Percentiles rank a stretch among this genome's conserved stretches.
These are phyloP conservation scores for Ctenopoma multispine DNA, from an alignment of 2,797 vertebrate species.

Conservation along the genomic window DNA sequence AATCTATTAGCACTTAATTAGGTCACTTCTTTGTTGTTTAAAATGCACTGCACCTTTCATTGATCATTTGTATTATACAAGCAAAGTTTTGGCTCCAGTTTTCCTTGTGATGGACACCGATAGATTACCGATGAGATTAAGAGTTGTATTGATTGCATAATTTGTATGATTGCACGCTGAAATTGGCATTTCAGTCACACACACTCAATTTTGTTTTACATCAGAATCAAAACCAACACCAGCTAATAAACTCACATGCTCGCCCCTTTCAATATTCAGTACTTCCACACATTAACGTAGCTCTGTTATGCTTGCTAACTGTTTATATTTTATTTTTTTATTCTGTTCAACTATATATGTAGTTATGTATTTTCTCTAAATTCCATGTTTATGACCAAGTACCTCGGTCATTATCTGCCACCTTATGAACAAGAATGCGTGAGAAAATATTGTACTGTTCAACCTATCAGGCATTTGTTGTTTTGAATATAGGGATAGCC, in stretches of 20 bases:
- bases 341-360: slow-evolving; percentile 60
- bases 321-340: slow-evolving; percentile 22
- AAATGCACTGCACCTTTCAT: slow-evolving; percentile 27
- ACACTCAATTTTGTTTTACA: slow-evolving; percentile 8
- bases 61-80: slow-evolving; percentile 13
- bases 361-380: slow-evolving; percentile 47
- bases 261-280: slow-evolving; percentile 24
- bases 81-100: slow-evolving; percentile 21
- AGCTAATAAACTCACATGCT: slow-evolving; percentile 73
- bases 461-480: slow-evolving; percentile 39
- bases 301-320: slow-evolving; percentile 42
- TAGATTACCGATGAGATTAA: slow-evolving; percentile 9
- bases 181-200: slow-evolving; percentile 24
- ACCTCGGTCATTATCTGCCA: slow-evolving; percentile 32
- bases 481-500: slow-evolving; percentile 52
- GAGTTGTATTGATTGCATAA: neutral
- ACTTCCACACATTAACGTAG: slow-evolving; percentile 40
- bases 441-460: slow-evolving; percentile 39
- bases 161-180: slow-evolving; percentile 22
- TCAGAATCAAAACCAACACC: slow-evolving; percentile 69
- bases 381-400: slow-evolving; percentile 33
- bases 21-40: slow-evolving; percentile 50
- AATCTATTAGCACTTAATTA: slow-evolving; percentile 53
- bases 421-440: slow-evolving; percentile 28
- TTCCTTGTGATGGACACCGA: slow-evolving; percentile 11